Percentiles rank a stretch among this genome's conserved stretches.
These are phyloP conservation scores for Lipotes vexillifer DNA, from an alignment of 2,113 vertebrate genomes.

Conservation along the genomic window DNA sequence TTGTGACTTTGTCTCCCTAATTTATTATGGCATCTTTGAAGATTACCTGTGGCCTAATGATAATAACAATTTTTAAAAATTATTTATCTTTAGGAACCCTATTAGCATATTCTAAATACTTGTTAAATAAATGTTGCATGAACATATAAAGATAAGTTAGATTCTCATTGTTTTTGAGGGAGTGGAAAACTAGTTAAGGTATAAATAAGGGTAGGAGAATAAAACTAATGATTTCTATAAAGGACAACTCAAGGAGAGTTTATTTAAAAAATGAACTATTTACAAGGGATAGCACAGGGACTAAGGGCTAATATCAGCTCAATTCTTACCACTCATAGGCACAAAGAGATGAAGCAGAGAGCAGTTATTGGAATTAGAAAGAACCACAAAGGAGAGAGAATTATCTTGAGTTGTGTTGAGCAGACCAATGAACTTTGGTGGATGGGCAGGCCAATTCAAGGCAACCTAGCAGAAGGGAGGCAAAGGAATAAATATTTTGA, in stretches of 20 bases:
- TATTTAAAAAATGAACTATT: not conserved
- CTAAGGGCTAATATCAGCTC: not conserved
- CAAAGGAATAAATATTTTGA: not conserved
- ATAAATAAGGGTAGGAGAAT: not conserved
- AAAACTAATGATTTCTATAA: not conserved
- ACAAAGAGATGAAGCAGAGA: not conserved
- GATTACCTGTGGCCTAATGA: not conserved
- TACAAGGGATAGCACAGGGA: not conserved
- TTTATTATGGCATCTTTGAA: not conserved
- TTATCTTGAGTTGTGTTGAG: not conserved
- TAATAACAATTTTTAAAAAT: not conserved
- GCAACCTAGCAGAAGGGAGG: not conserved
- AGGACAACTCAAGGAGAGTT: not conserved
- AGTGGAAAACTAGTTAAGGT: not conserved
- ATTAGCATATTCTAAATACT: not conserved
- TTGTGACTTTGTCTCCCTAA: not conserved
- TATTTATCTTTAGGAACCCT: not conserved
- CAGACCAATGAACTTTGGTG: not conserved
- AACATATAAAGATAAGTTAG: not conserved
- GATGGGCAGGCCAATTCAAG: not conserved
- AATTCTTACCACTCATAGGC: not conserved
- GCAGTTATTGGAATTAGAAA: not conserved
- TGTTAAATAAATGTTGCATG: not conserved
- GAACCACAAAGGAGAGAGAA: not conserved
- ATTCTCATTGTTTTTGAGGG: not conserved